Conservation (phyloP, 2,113 vertebrate genomes). For the Rhea americana region DNA sequence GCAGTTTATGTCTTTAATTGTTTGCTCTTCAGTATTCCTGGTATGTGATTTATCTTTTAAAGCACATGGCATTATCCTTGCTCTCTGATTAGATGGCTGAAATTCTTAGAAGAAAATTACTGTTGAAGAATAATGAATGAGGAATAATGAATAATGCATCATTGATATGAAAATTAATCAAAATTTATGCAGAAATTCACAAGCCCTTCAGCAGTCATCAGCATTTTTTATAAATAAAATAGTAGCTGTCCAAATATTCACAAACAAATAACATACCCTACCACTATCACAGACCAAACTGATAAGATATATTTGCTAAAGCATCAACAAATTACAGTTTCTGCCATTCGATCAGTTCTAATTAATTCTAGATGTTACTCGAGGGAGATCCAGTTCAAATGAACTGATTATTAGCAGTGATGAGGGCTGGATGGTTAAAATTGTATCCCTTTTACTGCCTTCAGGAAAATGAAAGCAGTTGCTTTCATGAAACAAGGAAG, state of each 20-base stretch:
- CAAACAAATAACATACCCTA: constrained; percentile 1
- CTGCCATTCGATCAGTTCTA: constrained; percentile 1
- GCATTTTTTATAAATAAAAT: constrained; percentile 16
- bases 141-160: not conserved
- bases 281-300: not conserved
- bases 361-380: constrained; percentile 58
- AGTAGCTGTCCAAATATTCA: constrained; percentile 30
- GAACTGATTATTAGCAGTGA: constrained; percentile 15
- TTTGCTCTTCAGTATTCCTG: not conserved
- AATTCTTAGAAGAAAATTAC: constrained; percentile 24
- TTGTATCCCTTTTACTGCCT: not conserved
- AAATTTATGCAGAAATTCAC: constrained; percentile 17
- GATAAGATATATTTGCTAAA: constrained; percentile 21
- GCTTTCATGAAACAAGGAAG: not conserved
- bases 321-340: constrained; percentile 18
- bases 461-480: not conserved
- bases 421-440: constrained; percentile 12
- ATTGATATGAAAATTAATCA: constrained; percentile 33
- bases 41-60: not conserved
- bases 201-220: constrained; percentile 8
- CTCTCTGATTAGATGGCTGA: not conserved
- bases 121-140: constrained; percentile 8
- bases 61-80: not conserved
- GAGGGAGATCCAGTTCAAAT: constrained; percentile 10
- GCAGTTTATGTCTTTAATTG: not conserved